Evolutionary conservation across 2,888 invertebrate species (phyloP).

Genomic region (Sycophila texana): DNA sequence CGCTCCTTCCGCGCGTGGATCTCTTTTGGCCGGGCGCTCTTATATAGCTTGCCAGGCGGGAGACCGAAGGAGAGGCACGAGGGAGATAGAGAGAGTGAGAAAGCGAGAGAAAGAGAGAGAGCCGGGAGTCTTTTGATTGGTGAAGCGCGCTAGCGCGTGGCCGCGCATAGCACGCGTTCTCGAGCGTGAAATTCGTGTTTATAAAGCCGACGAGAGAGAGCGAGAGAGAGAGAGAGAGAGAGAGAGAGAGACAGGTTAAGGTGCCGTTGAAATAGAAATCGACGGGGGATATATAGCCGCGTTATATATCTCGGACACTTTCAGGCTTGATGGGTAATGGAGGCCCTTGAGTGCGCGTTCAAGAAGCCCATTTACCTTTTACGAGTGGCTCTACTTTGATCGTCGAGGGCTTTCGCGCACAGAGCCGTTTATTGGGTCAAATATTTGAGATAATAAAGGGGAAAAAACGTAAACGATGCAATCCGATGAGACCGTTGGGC

Average conservation of each 20-base stretch:
- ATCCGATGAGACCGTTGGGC: constrained; percentile 7
- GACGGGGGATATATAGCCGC: constrained; percentile 14
- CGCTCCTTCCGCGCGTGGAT: not conserved
- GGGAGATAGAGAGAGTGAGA: not conserved
- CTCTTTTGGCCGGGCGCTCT: too few species aligned
- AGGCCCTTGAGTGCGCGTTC: constrained; percentile 44
- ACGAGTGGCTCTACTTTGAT: constrained; percentile 45
- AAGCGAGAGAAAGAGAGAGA: not conserved
- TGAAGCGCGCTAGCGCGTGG: constrained; percentile 13
- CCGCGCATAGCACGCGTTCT: not conserved
- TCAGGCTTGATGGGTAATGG: constrained; percentile 38
- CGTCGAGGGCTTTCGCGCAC: constrained; percentile 40
- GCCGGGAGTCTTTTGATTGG: not conserved
- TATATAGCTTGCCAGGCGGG: too few species aligned
- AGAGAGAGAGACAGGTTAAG: not conserved
- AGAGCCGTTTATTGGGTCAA: constrained; percentile 49
- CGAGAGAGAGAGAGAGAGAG: not conserved
- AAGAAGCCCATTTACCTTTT: constrained; percentile 52
- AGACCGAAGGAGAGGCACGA: too few species aligned
- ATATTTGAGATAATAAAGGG: constrained; percentile 35
- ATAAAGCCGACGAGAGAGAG: constrained; percentile 26
- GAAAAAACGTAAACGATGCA: not conserved
- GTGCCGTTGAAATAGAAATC: constrained; percentile 35
- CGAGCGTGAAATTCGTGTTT: constrained; percentile 50
- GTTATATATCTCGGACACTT: constrained; percentile 22